Conservation (phyloP, 2,888 invertebrate genomes). For the Philopedon plagiatum region DNA sequence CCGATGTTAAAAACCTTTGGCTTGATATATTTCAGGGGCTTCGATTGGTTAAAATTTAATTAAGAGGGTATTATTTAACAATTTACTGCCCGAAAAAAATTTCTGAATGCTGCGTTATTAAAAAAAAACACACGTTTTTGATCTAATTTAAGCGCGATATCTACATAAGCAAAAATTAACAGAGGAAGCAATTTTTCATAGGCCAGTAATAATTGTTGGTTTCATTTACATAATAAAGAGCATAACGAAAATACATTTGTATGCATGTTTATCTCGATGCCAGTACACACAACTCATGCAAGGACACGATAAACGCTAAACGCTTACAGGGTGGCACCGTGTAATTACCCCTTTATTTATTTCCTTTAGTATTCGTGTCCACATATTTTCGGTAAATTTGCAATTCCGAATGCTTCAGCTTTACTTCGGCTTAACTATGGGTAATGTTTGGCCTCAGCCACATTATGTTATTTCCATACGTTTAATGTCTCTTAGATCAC, state of each 20-base stretch:
- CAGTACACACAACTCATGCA: slow-evolving; percentile 54
- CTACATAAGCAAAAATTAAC: slow-evolving; percentile 15
- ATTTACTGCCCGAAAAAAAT: not conserved
- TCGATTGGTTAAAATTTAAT: slow-evolving; percentile 5
- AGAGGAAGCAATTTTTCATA: slow-evolving; percentile 39
- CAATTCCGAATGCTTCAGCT: slow-evolving; percentile 51
- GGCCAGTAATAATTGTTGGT: slow-evolving; percentile 41
- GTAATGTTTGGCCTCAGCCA: slow-evolving; percentile 41
- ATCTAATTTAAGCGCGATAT: too few species aligned
- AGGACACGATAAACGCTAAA: slow-evolving; percentile 57
- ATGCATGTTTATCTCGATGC: slow-evolving; percentile 60
- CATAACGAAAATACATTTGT: slow-evolving; percentile 57
- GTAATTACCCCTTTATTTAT: slow-evolving; percentile 51
- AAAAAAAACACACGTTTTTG: too few species aligned
- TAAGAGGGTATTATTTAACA: slow-evolving; percentile 2
- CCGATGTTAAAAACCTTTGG: not conserved
- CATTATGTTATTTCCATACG: slow-evolving; percentile 51
- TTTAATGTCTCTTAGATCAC: slow-evolving; percentile 50
- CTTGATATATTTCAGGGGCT: not conserved
- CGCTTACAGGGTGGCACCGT: slow-evolving; percentile 57
- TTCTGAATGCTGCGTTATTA: not conserved
- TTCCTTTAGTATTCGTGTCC: slow-evolving; percentile 46
- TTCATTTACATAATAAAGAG: slow-evolving; percentile 60
- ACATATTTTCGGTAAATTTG: slow-evolving; percentile 50
- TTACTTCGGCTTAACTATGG: slow-evolving; percentile 41